These are phyloP conservation scores for Spheniscus humboldti DNA, from an alignment of 2,797 vertebrate species.

Conservation along the genomic window DNA sequence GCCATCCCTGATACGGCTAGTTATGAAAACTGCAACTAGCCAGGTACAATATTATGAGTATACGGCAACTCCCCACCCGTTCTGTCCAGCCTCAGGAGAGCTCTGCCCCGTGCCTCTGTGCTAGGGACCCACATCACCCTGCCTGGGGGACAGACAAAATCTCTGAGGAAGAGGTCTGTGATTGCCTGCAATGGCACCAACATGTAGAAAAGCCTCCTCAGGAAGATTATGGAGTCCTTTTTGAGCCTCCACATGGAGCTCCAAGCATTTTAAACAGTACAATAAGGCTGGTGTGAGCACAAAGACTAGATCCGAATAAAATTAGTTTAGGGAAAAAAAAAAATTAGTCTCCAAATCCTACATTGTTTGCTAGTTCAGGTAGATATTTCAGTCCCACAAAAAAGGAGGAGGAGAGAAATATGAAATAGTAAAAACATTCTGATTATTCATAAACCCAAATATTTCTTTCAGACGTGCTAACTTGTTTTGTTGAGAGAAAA, in stretches of 20 bases:
- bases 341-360: not conserved
- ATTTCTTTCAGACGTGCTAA: not conserved
- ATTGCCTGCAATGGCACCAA: fast-evolving
- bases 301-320: not conserved
- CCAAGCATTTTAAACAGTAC: not conserved
- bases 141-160: not conserved
- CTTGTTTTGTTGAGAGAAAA: not conserved
- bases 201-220: not conserved
- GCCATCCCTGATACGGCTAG: fast-evolving
- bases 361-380: not conserved
- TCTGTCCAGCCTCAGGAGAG: not conserved
- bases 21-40: not conserved
- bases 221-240: not conserved
- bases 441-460: not conserved
- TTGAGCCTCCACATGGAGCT: not conserved
- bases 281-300: not conserved
- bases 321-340: not conserved
- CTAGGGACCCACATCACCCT: not conserved
- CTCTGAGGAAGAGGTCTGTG: not conserved
- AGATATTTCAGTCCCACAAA: not conserved
- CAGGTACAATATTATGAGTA: fast-evolving
- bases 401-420: not conserved
- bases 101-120: not conserved
- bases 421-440: not conserved
- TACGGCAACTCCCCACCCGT: fast-evolving